Percentiles rank a stretch among this genome's conserved stretches.
Evolutionary conservation across 30 jellyfish, hydroid and myxozoan genomes (phyloP).

Genomic region (Morbakka virulenta): DNA sequence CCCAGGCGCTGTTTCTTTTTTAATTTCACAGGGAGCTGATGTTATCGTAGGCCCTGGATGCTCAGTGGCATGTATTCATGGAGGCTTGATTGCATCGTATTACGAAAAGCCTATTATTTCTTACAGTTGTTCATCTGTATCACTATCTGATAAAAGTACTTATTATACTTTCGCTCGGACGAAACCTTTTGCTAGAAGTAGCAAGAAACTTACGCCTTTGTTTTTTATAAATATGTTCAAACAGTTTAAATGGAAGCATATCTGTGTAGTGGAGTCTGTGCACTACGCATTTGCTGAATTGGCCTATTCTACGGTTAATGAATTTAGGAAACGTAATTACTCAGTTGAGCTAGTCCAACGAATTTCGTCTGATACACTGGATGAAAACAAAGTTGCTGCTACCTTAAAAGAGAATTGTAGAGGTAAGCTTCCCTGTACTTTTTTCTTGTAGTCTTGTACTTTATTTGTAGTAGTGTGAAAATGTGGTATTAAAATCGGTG

Average conservation of each 20-base stretch:
- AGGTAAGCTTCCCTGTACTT: constrained; percentile 71
- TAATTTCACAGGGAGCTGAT: constrained; percentile 41
- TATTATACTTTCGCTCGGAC: constrained; percentile 87
- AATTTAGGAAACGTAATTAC: constrained; percentile 35
- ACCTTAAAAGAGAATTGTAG: constrained; percentile 49
- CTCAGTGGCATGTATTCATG: constrained; percentile 69
- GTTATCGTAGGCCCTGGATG: constrained; percentile 93
- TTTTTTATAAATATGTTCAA: constrained; percentile 41
- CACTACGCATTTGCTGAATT: constrained; percentile 59
- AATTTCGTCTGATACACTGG: constrained; percentile 33
- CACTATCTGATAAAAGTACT: constrained; percentile 48
- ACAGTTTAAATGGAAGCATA: constrained; percentile 66
- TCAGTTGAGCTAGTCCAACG: constrained; percentile 37
- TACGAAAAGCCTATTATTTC: constrained; percentile 76
- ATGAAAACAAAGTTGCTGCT: constrained; percentile 10
- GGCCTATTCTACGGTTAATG: constrained; percentile 35
- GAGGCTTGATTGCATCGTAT: constrained; percentile 71
- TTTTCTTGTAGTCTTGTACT: too few species aligned
- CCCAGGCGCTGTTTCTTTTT: constrained; percentile 68
- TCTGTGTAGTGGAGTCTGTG: constrained; percentile 62
- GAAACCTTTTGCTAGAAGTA: constrained; percentile 86
- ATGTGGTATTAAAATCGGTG: too few species aligned
- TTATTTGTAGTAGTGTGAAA: too few species aligned
- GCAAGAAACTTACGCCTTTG: constrained; percentile 62
- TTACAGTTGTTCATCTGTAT: constrained; percentile 77